Evolutionary conservation across 2,888 invertebrate genomes (phyloP), one percentile per base, ranked within the genome.

Genomic region (Tryphoninae sp.): DNA sequence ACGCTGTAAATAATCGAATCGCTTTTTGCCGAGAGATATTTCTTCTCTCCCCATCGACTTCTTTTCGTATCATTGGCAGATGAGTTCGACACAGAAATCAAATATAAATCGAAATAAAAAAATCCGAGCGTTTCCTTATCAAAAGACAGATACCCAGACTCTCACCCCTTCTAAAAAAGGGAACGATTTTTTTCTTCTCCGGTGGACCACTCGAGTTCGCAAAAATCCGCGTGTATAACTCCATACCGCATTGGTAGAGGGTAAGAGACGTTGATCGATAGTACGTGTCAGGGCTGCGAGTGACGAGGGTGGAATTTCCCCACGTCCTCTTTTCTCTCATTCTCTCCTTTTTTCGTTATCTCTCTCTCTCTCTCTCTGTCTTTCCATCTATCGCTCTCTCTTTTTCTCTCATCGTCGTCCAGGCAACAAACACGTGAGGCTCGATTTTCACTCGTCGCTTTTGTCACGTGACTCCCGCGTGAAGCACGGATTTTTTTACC

Each of bases 181-280:
- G 71, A 69, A 68, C 55, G 73, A 73, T 81, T 73, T 13, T 68
- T 68, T 73, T 68, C 23, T 51, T 58, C 16, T 55, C 22, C 26
- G n/a, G 40, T 68, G 40, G 19, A 68, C 45, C 61, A 74, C 58
- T 19, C 61, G 33, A 22, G 11, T 42, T 62, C n/a, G 19, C 62
- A 78, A 71, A 78, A 81, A 75, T 74, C 51, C 45, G 59, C 58
- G 19, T 13, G 9, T 62, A 51, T 62, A 51, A 40, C 13, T 13
- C 49, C 62, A 67, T 16, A 49, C 26, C 23, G 55, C 6, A 3
- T 23, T 23, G 55, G 33, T 13, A 71, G 65, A 59, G 53, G 61
- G 59, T 78, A 75, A 62, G 78, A 59, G 82, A 76, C 78, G 49
- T 82, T 82, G 82, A 82, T 82, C 78, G 79, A 82, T 82, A 72